A percentile compares a stretch with the other conserved stretches of the same genome.
Conservation (phyloP, 2,113 vertebrate genomes). For the Campylorhamphus procurvoides region DNA sequence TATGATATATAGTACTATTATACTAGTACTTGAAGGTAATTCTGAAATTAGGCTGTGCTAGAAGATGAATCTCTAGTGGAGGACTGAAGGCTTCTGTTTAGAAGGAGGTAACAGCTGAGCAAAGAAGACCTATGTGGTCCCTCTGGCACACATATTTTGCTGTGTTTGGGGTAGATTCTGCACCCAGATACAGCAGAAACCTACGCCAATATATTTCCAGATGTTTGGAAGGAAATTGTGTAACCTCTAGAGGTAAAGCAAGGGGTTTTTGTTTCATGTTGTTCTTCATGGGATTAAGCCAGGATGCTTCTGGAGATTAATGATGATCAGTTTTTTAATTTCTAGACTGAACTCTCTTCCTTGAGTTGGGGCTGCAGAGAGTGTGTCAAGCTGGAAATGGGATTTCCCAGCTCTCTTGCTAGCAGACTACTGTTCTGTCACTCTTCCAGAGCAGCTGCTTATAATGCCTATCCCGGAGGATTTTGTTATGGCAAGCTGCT, state of each 20-base stretch:
- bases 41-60: background rate
- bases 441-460: constrained; percentile 36
- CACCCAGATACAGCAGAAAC: background rate
- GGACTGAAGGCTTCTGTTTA: background rate
- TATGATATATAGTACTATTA: background rate
- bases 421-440: constrained; percentile 27
- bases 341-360: background rate
- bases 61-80: background rate
- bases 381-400: background rate
- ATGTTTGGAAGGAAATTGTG: background rate
- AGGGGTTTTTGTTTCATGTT: background rate
- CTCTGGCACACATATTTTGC: background rate
- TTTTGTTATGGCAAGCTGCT: constrained; percentile 12
- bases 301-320: background rate
- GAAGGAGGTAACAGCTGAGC: background rate
- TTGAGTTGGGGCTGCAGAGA: background rate
- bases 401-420: background rate
- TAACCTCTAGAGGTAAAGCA: background rate
- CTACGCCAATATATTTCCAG: background rate
- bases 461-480: background rate
- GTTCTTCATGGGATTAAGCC: background rate
- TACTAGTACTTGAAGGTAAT: background rate
- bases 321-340: background rate
- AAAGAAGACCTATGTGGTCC: background rate
- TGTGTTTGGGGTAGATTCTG: background rate